Evolutionary conservation across 35 echinoderm and acorn worm genomes (phyloP).

Genomic region (Hemicentrotus pulcherrimus): DNA sequence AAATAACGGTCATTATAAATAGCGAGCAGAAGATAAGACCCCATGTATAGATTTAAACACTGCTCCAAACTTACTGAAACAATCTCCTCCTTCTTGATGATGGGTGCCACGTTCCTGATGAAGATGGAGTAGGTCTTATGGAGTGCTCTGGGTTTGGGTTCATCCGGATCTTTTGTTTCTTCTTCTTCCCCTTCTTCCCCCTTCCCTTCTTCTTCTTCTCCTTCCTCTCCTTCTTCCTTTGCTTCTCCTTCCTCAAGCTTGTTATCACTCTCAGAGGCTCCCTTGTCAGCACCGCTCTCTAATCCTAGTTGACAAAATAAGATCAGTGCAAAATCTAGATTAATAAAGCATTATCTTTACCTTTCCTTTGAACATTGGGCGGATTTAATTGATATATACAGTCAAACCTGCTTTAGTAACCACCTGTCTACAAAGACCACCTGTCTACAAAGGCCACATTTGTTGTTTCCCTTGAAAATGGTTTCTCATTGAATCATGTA

Average conservation of each 20-base stretch:
- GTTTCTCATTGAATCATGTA: too few species aligned
- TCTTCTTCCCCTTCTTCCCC: constrained; percentile 49
- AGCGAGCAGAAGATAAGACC: too few species aligned
- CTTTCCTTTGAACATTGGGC: too few species aligned
- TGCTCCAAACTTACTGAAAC: constrained; percentile 65
- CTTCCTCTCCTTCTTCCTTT: constrained; percentile 51
- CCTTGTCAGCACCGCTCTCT: constrained; percentile 20
- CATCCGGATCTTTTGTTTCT: constrained; percentile 57
- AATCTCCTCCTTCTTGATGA: constrained; percentile 90
- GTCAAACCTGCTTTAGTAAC: too few species aligned
- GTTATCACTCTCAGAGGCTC: constrained; percentile 35
- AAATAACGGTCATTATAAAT: too few species aligned
- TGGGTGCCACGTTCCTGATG: constrained; percentile 80
- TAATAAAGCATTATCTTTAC: too few species aligned
- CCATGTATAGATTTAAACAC: too few species aligned
- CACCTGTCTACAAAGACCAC: too few species aligned
- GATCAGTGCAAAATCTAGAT: not conserved
- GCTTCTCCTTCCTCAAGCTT: constrained; percentile 55
- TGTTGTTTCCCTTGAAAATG: too few species aligned
- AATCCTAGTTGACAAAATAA: not conserved
- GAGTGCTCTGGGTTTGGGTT: constrained; percentile 77
- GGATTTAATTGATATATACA: too few species aligned
- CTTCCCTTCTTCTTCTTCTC: constrained; percentile 38
- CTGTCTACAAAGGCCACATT: too few species aligned
- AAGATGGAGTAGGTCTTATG: constrained; percentile 98